Percentiles rank a stretch among this genome's conserved stretches.
Conservation (phyloP, 2,888 invertebrate genomes). For the Lycaena phlaeas region DNA sequence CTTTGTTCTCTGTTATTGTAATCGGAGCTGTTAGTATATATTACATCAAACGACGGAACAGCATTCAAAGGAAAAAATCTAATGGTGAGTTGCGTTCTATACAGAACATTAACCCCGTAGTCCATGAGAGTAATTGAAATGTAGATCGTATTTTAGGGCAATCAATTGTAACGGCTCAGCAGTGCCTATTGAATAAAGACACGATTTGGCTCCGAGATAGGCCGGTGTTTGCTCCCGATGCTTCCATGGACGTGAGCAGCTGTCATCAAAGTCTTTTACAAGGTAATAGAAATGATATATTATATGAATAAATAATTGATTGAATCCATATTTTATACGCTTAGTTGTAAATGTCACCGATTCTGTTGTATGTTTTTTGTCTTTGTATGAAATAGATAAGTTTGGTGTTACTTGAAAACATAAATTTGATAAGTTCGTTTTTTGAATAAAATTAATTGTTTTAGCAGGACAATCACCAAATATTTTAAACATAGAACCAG, state of each 20-base stretch:
- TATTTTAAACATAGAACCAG: constrained; percentile 59
- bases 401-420: too few relatives aligned
- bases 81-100: constrained; percentile 37
- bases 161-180: constrained; percentile 65
- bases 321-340: background rate
- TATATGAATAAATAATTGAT: constrained; percentile 1
- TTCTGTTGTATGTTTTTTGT: too few relatives aligned
- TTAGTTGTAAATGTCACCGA: too few relatives aligned
- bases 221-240: constrained; percentile 54
- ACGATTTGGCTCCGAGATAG: constrained; percentile 64
- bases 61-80: constrained; percentile 58
- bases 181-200: constrained; percentile 67
- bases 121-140: constrained; percentile 38
- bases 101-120: constrained; percentile 16
- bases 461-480: constrained; percentile 60
- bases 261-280: constrained; percentile 65
- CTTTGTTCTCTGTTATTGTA: constrained; percentile 49
- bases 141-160: constrained; percentile 58
- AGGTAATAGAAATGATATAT: constrained; percentile 29
- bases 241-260: constrained; percentile 47
- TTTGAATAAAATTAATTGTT: constrained; percentile 19
- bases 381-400: too few relatives aligned
- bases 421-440: too few relatives aligned
- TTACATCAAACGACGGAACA: constrained; percentile 54
- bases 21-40: constrained; percentile 58